phyloP scores from a whole-genome alignment of 2,797 vertebrate genomes.

The Hoplostethus atlanticus region DNA sequence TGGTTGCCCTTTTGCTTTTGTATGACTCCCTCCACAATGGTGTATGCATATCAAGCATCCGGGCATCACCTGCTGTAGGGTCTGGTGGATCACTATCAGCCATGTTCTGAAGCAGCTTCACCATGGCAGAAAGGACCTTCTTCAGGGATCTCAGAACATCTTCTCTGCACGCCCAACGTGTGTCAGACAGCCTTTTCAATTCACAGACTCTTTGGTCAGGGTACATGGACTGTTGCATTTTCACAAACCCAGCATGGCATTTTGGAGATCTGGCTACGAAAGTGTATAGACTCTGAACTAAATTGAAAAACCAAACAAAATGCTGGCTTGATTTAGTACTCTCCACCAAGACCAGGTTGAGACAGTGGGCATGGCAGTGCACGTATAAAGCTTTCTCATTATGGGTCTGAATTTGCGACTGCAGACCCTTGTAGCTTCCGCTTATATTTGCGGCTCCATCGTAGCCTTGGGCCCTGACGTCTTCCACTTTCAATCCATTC shows the following conservation, averaged over 20 bases:
- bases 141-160: no score
- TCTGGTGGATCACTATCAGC: conserved; percentile 17
- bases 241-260: conserved; percentile 23
- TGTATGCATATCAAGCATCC: conserved; percentile 35
- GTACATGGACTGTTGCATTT: conserved; percentile 18
- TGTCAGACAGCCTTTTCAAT: no score
- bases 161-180: no score
- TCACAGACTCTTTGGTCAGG: neutral
- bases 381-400: no score
- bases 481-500: conserved; percentile 3
- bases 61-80: conserved; percentile 18
- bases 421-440: neutral
- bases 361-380: neutral
- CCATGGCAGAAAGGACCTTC: neutral
- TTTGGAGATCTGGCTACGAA: conserved; percentile 20
- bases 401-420: neutral
- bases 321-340: conserved; percentile 5
- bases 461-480: neutral
- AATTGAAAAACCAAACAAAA: conserved; percentile 18
- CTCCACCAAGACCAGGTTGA: conserved; percentile 9
- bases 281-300: neutral
- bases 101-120: conserved; percentile 4
- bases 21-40: no score
- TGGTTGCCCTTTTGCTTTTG: no score
- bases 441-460: conserved; percentile 3